Evolutionary conservation across 2,113 vertebrate species (phyloP), one percentile per base, ranked within the genome.

Genomic region (Osmerus eperlanus): DNA sequence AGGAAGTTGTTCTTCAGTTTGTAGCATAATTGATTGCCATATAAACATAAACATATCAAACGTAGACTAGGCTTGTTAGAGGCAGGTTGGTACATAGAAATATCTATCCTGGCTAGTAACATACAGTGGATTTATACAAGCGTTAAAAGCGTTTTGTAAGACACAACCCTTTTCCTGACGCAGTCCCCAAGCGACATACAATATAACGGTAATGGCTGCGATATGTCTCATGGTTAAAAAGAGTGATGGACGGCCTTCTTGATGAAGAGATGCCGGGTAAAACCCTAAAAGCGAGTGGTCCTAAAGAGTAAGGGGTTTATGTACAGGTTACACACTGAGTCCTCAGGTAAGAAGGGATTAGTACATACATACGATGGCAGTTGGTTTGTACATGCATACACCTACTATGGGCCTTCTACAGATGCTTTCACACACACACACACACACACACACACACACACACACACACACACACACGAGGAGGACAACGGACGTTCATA

Each of bases 351-450:
- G 89, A 90, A 80, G 63, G 83, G 71, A 88, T 80, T 81, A 83
- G 78, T 83, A 83, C 82, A 81, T 90, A 82, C 70, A 12, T 92
- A 92, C 84, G 91, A 65, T 86, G 84, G 92, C 88, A 81, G 86
- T 89, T 89, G 90, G 88, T 88, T 88, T 91, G 87, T 87, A 85
- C 94, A 94, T 93, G 93, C 94, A 94, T 92, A 91, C 92, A 92
- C 14, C 13, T 32, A 29, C 14, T 64, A 18, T 21, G 23, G 14
- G 28, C 61, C 28, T 29, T 6, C 14, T 91, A 92, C 86, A 76
- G 87, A 85, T 89, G 87, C 90, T 72, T 67, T 83, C 32, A 79
- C 89, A 84, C 15, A 18, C 18, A 14, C 61, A 32, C 28, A 29
- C 29, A 32, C 25, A 14, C 23, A 28, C 25, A 32, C 29, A 1